Base-by-base conservation (phyloP, 2,888 invertebrate genomes). In the Caenorhabditis parvicauda region DNA sequence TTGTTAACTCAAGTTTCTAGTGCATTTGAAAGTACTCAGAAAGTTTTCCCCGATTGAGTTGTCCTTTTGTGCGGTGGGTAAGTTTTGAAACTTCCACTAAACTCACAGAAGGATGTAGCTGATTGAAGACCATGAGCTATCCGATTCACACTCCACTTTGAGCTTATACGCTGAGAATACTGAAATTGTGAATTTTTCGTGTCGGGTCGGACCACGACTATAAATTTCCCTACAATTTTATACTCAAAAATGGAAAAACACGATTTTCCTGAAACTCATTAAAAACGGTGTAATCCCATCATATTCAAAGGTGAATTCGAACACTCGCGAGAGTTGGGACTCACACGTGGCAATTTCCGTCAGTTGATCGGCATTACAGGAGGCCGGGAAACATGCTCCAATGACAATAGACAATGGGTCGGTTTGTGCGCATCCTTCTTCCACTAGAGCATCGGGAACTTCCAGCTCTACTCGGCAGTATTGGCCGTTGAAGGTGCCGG, bases 381-480 rank as follows among this genome's bases (percentile, higher is more conserved):
- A 54, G 2, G 75, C 60, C 5, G 79, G 79, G 42, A 77, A 70
- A 54, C 79, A 79, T 7, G 71, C 70, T 21, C 79, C 79, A 37
- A 80, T 55, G 41, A 70, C 66, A 35, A 79, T 75, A 22, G 76
- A 74, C 9, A 80, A 56, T 1, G 76, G 76, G 54, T 75, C 70
- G 4, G 72, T 73, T 45, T 73, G 72, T 2, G 70, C 67, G 42
- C 72, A 70, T 28, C 70, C 70, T 6, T 63, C 65, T 39, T 70
- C 72, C 19, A 76, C 57, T 47, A 54, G 19, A 48, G 57, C 62
- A 47, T 70, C 70, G 0, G 70, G 70, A 45, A 70, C 72, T 39
- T 72, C 76, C 53, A 79, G 65, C 29, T 78, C 70, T 1, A 78
- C 56, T 35, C 75, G 61, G 54, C 79, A 79, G 43, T 79, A 79